phyloP scores from a whole-genome alignment of 2,113 vertebrate genomes.

The Cyanoramphus novaezelandiae region DNA sequence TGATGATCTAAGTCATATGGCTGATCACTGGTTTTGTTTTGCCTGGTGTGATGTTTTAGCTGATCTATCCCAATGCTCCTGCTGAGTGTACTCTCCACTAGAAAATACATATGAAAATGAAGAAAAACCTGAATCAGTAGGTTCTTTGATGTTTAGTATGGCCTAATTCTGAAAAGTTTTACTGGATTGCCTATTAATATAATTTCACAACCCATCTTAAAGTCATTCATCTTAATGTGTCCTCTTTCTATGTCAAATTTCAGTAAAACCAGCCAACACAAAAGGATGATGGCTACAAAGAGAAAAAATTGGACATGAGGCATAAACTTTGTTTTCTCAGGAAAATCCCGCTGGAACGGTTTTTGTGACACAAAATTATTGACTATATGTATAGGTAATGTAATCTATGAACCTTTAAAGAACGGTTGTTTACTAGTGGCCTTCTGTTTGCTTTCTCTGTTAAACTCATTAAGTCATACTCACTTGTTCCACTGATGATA shows the following conservation, averaged over 20 bases:
- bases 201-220: neutral
- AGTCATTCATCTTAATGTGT: neutral
- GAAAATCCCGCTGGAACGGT: neutral
- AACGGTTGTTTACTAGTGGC: neutral
- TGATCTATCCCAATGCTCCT: neutral
- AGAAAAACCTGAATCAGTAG: neutral
- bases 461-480: conserved; percentile 33
- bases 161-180: neutral
- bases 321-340: neutral
- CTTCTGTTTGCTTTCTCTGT: neutral
- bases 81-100: neutral
- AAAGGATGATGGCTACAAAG: neutral
- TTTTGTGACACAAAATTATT: neutral
- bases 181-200: neutral
- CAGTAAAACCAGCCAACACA: neutral
- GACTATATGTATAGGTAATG: neutral
- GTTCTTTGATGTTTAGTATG: neutral
- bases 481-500: conserved; percentile 78
- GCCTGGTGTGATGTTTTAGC: neutral
- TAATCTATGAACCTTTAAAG: neutral
- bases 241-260: neutral
- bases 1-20: neutral
- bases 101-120: neutral
- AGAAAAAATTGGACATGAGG: neutral
- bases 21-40: neutral